Base-by-base conservation (phyloP, 2,797 vertebrate genomes). In the Hydrocynus forskahlii region DNA sequence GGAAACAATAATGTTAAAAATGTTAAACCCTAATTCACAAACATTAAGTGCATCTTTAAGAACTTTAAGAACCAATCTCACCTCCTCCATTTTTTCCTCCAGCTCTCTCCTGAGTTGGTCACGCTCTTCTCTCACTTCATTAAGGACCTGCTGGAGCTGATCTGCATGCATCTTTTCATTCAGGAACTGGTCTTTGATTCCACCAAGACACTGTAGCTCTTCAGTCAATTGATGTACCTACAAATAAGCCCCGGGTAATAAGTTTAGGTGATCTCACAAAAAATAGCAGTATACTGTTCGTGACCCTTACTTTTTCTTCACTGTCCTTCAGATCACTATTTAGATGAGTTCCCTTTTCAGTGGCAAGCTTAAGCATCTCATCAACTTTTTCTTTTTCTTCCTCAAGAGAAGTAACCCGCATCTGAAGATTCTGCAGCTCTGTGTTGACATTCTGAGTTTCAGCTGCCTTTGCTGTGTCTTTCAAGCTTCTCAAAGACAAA, bases 381-480 rank as follows among this genome's bases (percentile, higher is more conserved):
- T 89, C 93, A 16, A 97, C 91, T 21, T 92, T 83, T 0, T 90
- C 86, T 69, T 89, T 94, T 76, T 94, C 92, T 60, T 88, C 87
- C 54, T 82, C 76, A 29, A 95, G 87, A 45, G 77, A 85, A 14
- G 76, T 81, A 29, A 88, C 83, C 16, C 90, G 85, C 64, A 90
- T 89, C 38, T 85, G 88, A 21, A 88, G 79, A 14, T 68, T 82
- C 67, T 82, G 76, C 59, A 86, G 9, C 16, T 82, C 64, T 0
- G 75, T n/a, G 59, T 75, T 54, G 50, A 63, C 48, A 13, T n/a
- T 43, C 45, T 78, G 81, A 71, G 59, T 55, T 29, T 84, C 52
- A 2, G 75, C 50, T 17, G 81, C 85, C 50, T 85, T 75, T 21
- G 60, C 45, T 38, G 67, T 54, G 6, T 89, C 83, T 73, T 70